Evolutionary conservation across 2,797 vertebrate genomes (phyloP).

Genomic region (Sebastes oblongus): DNA sequence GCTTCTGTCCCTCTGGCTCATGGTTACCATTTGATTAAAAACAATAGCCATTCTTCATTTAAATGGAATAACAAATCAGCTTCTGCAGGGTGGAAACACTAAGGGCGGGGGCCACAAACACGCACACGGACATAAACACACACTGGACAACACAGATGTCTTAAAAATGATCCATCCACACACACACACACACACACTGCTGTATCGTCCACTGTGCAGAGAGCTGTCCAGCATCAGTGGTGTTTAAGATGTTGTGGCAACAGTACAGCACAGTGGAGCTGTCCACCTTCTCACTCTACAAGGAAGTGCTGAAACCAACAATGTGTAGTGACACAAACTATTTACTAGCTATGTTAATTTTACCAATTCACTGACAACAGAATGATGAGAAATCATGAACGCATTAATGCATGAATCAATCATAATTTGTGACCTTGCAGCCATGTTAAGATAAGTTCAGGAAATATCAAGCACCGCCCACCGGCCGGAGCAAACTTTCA

Average conservation of each 20-base stretch:
- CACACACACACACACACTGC: background rate
- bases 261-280: conserved; percentile 38
- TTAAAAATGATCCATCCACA: conserved; percentile 14
- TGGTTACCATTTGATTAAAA: conserved; percentile 81
- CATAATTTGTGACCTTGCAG: background rate
- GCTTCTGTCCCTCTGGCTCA: conserved; percentile 70
- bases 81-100: conserved; percentile 38
- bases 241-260: conserved; percentile 51
- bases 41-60: conserved; percentile 81
- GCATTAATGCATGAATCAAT: background rate
- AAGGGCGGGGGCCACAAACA: background rate
- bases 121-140: conserved; percentile 7
- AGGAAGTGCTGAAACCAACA: conserved; percentile 48
- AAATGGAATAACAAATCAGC: conserved; percentile 81
- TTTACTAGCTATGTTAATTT: background rate
- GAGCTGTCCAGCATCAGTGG: conserved; percentile 63
- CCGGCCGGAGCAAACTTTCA: too few relatives aligned
- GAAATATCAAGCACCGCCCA: too few relatives aligned
- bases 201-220: conserved; percentile 12
- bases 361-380: background rate
- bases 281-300: conserved; percentile 30
- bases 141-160: conserved; percentile 26
- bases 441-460: too few relatives aligned
- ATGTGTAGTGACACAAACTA: background rate
- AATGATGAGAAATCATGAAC: background rate